Base-by-base conservation (phyloP, 2,113 vertebrate species). In the Heliornis fulica region DNA sequence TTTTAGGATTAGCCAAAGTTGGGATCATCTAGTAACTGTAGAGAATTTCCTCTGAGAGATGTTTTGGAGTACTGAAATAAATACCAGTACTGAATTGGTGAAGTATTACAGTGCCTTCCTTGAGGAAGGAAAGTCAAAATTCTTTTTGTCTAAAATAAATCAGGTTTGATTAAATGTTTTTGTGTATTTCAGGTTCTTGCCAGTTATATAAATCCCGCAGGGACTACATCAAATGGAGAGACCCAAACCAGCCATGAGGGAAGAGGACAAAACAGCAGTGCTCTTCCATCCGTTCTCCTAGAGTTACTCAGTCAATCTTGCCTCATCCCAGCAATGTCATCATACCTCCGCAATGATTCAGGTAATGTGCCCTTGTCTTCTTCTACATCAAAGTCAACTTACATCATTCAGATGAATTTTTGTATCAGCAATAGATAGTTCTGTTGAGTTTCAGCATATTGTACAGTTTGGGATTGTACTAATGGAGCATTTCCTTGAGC, bases 301-400 rank as follows among this genome's bases (percentile, higher is more conserved):
- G 99, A 99, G 95, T 98, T 99, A 7, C 98, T 99, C 88, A 99
- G 99, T 94, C 99, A 99, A 59, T 99, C 99, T 81, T 99, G 99
- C 96, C 99, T 99, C 94, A 99, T 99, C 97, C 99, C 99, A 8
- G 99, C 99, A 70, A 99, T 99, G 99, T 99, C 99, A 1, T 99
- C 99, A 0, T 99, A 99, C 94, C 98, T 99, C 32, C 99, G 99
- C 93, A 99, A 99, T 2, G 99, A 99, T 97, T 99, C 99, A 74
- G 99, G 99, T 99, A 98, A 64, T 2, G n/a, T 53, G n/a, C 59
- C 14, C 0, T 26, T 93, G 38, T 45, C 46, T 71, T 54, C 77
- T 90, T 17, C 79, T 72, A 25, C 40, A 76, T 34, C 31, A 28
- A 13, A 77, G 38, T 26, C 53, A 36, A 0, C 26, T 83, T n/a